Conservation (phyloP, 2,888 invertebrate genomes). For the Drosophila nr. perissopoda region DNA sequence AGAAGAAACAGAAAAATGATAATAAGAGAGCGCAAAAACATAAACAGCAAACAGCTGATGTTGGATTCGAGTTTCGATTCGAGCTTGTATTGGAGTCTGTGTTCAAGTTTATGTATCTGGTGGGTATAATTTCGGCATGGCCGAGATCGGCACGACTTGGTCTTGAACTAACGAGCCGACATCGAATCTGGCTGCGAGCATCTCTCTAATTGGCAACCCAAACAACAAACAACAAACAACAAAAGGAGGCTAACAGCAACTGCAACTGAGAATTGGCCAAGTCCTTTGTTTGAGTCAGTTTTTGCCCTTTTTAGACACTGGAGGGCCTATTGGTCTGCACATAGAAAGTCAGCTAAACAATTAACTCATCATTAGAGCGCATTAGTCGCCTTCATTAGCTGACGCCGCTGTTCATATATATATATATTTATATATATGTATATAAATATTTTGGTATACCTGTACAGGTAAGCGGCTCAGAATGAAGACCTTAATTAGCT, state of each 20-base stretch:
- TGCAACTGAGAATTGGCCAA: slow-evolving; percentile 35
- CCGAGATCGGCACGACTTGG: slow-evolving; percentile 60
- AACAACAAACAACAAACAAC: background rate
- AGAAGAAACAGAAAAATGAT: slow-evolving; percentile 39
- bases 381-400: slow-evolving; percentile 66
- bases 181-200: slow-evolving; percentile 46
- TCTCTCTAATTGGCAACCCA: slow-evolving; percentile 65
- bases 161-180: slow-evolving; percentile 57
- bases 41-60: slow-evolving; percentile 80
- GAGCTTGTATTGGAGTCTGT: slow-evolving; percentile 5
- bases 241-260: slow-evolving; percentile 23
- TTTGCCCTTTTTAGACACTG: slow-evolving; percentile 45
- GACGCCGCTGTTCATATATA: slow-evolving; percentile 53
- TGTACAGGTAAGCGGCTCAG: slow-evolving; percentile 37
- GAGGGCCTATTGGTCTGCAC: background rate
- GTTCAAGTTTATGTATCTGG: slow-evolving; percentile 40
- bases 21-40: slow-evolving; percentile 52
- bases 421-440: background rate
- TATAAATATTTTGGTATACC: slow-evolving; percentile 12
- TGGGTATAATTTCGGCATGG: slow-evolving; percentile 44
- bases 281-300: slow-evolving; percentile 51
- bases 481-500: background rate
- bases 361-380: slow-evolving; percentile 75
- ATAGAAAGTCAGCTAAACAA: slow-evolving; percentile 49
- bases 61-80: background rate